phyloP scores from a whole-genome alignment of 2,888 invertebrate species.

The Campoletis raptor region DNA sequence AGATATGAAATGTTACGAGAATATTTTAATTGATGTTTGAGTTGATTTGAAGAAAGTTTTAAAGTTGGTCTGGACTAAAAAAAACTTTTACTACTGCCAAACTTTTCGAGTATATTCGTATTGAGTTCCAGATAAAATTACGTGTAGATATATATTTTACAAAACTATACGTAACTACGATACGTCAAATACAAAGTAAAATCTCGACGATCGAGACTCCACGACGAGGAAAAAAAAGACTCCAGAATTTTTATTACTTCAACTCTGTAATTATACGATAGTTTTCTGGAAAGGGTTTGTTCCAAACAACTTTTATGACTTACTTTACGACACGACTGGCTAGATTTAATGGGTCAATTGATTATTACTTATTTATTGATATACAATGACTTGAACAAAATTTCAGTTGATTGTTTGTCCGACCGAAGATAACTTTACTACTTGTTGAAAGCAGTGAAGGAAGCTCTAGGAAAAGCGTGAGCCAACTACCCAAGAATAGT shows the following conservation, averaged over 20 bases:
- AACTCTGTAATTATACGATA: background rate
- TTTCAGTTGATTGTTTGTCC: background rate
- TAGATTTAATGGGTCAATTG: slow-evolving; percentile 18
- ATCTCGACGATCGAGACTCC: slow-evolving; percentile 9
- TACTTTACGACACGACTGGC: background rate
- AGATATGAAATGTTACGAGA: background rate
- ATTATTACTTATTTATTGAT: slow-evolving; percentile 11
- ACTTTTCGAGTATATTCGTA: background rate
- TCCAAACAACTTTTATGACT: background rate
- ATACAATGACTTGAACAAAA: background rate
- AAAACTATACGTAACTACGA: background rate
- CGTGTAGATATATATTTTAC: background rate
- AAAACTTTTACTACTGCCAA: slow-evolving; percentile 15
- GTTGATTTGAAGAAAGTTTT: background rate
- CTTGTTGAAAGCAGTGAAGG: background rate
- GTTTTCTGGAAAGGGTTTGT: background rate
- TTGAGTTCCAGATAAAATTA: background rate
- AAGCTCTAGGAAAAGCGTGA: background rate
- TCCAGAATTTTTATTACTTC: background rate
- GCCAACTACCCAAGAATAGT: slow-evolving; percentile 15
- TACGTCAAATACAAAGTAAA: slow-evolving; percentile 4
- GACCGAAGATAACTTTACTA: slow-evolving; percentile 11
- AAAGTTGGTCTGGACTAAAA: slow-evolving; percentile 8
- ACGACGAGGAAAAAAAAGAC: background rate
- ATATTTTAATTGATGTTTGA: slow-evolving; percentile 18